phyloP scores from a whole-genome alignment of 23 tunicate species.

The Oikopleura dioica region DNA sequence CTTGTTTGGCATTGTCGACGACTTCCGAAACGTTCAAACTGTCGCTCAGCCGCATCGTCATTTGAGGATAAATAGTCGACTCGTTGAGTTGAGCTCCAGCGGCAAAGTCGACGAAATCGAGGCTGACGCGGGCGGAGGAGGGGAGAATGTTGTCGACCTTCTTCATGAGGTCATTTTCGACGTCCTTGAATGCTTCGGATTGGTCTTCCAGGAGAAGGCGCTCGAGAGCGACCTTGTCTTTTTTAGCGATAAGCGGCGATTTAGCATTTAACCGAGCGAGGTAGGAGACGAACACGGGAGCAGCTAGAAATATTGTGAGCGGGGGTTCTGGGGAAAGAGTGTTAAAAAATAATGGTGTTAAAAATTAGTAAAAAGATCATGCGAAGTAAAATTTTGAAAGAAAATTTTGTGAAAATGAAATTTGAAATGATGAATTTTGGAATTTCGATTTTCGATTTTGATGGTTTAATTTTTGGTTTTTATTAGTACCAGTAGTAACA shows the following conservation, averaged over 20 bases:
- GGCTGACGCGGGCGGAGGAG: background rate
- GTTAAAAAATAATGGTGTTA: too few species aligned
- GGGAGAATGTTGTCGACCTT: background rate
- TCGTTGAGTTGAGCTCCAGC: background rate
- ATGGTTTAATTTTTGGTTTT: too few species aligned
- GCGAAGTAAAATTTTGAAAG: too few species aligned
- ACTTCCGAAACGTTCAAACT: background rate
- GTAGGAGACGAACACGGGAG: background rate
- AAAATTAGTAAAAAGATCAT: too few species aligned
- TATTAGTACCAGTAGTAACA: too few species aligned
- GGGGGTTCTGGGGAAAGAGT: too few species aligned
- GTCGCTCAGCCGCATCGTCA: background rate
- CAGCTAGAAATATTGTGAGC: too few species aligned
- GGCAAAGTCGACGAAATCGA: background rate
- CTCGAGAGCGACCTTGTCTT: background rate
- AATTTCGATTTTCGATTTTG: too few species aligned
- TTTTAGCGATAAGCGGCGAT: background rate
- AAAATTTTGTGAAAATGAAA: too few species aligned
- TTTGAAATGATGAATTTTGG: too few species aligned
- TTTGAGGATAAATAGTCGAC: background rate
- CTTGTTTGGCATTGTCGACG: too few species aligned
- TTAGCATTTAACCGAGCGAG: background rate
- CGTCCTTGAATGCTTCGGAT: background rate
- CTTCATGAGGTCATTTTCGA: background rate
- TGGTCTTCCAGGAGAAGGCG: background rate